Base-by-base conservation (phyloP, 30 jellyfish, hydroid and myxozoan species). In the Euphysa ruthae region DNA sequence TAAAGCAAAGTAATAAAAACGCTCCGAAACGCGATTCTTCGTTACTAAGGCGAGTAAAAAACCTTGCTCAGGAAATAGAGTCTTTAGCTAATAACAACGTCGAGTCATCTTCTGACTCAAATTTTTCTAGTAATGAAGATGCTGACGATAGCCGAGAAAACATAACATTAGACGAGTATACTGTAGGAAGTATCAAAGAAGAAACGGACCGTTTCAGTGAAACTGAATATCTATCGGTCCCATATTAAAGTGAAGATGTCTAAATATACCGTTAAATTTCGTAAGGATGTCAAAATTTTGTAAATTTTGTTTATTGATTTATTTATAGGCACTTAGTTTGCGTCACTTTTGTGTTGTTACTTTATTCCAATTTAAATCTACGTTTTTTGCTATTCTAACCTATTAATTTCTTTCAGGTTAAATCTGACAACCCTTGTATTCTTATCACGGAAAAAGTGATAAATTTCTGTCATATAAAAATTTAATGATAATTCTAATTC, bases 61-160 rank as follows among this genome's bases (percentile, higher is more conserved):
- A 62, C 24, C 77, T 86, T 5, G 96, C 96, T 7, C 94, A 80
- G 58, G 96, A 86, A 63, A 86, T 86, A 4, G 94, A 79, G 44
- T 64, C 82, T 16, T 61, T 74, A 14, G 43, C 91, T 27, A 63
- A 69, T 6, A 75, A 73, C 38, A 58, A 69, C 5, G 71, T 58
- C 19, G 82, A 78, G 27, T 79, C 66, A 30, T 43, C 85, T 3
- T 55, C 82, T 28, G 78, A 74, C 49, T 58, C 63, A 63, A 78
- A 79, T 20, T 77, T 20, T 21, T 22, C 82, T 6, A 28, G 58
- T 30, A 19, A 71, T 18, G 77, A 54, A 34, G 8, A 28, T 73
- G 58, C 55, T 31, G 44, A 55, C 70, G 43, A n/a, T n/a, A n/a
- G n/a, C n/a, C n/a, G n/a, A n/a, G n/a, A n/a, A n/a, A n/a, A n/a